phyloP scores from a whole-genome alignment of 2,113 vertebrate genomes.

The Ellobius talpinus region DNA sequence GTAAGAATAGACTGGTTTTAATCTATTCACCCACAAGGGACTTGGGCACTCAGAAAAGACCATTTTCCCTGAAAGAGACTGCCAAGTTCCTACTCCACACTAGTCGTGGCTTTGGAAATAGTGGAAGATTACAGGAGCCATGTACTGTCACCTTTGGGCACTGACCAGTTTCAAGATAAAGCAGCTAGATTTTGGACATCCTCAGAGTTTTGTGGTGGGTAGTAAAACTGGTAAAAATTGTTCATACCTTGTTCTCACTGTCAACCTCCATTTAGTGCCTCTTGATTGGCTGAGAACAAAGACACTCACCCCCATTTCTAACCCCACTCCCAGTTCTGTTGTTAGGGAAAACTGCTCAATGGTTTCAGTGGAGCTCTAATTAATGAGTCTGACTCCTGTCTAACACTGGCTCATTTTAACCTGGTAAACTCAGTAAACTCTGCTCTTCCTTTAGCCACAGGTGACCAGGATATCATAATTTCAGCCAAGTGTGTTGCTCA shows the following conservation, averaged over 20 bases:
- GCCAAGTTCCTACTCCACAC: not conserved
- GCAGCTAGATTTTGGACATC: not conserved
- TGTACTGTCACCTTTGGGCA: not conserved
- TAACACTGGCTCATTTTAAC: constrained; percentile 74
- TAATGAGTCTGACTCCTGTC: constrained; percentile 73
- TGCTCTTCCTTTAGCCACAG: constrained; percentile 70
- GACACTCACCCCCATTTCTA: not conserved
- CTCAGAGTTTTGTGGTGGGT: not conserved
- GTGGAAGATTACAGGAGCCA: not conserved
- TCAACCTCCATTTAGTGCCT: not conserved
- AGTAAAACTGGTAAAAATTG: not conserved
- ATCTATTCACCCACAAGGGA: not conserved
- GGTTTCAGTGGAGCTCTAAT: constrained; percentile 74
- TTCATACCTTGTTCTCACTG: not conserved
- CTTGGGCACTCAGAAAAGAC: not conserved
- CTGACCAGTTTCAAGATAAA: not conserved
- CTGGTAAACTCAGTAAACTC: constrained; percentile 75
- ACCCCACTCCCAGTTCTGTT: not conserved
- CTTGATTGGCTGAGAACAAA: not conserved
- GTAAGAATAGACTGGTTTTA: not conserved
- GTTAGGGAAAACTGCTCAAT: constrained; percentile 46
- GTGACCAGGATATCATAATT: constrained; percentile 77
- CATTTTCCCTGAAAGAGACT: not conserved
- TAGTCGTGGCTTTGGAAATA: not conserved
- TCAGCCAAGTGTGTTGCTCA: constrained; percentile 48